Percentiles rank a stretch among this genome's conserved stretches.
Evolutionary conservation across 1,140 invertebrate genomes (phyloP).

Genomic region (Neodiprion fabricii): DNA sequence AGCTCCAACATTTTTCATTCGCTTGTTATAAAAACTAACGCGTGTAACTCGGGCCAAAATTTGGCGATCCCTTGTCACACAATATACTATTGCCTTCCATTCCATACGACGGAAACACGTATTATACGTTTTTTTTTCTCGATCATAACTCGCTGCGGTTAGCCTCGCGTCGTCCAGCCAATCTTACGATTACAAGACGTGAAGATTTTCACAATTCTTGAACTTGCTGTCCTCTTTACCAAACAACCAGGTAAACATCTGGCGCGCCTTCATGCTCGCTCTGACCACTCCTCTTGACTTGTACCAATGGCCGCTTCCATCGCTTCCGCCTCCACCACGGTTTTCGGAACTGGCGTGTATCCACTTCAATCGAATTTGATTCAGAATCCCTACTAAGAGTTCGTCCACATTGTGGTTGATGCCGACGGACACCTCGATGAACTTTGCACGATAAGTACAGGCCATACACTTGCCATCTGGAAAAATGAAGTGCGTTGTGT

Average conservation of each 20-base stretch:
- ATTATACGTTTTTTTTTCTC: no score
- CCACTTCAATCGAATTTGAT: slow-evolving; percentile 81
- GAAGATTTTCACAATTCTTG: slow-evolving; percentile 89
- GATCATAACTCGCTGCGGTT: no score
- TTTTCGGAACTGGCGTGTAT: slow-evolving; percentile 68
- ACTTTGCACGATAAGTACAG: slow-evolving; percentile 85
- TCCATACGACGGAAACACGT: no score
- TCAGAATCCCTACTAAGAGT: slow-evolving; percentile 80
- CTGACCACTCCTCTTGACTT: slow-evolving; percentile 81
- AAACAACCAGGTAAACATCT: slow-evolving; percentile 89
- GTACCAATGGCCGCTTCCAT: slow-evolving; percentile 71
- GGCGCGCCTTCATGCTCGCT: slow-evolving; percentile 86
- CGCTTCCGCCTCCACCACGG: slow-evolving; percentile 51
- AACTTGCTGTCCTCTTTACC: slow-evolving; percentile 90
- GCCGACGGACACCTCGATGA: slow-evolving; percentile 88
- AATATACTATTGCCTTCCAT: no score
- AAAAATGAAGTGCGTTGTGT: slow-evolving; percentile 35
- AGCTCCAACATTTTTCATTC: no score
- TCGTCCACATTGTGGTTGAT: slow-evolving; percentile 93
- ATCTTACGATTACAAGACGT: slow-evolving; percentile 70
- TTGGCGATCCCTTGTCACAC: no score
- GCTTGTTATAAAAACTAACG: no score
- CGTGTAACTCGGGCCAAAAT: no score
- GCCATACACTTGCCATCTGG: slow-evolving; percentile 87
- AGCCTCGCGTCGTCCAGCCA: no score